phyloP scores from a whole-genome alignment of 2,888 invertebrate genomes.

The Drosophila lutescens region DNA sequence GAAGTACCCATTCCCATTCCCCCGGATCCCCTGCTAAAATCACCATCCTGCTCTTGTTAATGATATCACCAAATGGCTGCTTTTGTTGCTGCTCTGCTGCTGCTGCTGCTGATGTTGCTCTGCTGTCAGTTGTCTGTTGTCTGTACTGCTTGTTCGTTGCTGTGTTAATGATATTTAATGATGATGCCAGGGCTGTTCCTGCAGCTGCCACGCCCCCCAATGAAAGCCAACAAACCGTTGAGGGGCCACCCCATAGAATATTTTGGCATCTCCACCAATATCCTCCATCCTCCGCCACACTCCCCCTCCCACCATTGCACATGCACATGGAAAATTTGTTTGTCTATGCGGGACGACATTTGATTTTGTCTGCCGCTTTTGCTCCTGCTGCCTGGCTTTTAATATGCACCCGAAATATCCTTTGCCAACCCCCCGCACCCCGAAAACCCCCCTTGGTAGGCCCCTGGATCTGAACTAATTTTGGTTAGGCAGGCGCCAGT shows the following conservation, averaged over 20 bases:
- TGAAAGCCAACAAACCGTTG: slow-evolving; percentile 7
- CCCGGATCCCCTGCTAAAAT: slow-evolving; percentile 16
- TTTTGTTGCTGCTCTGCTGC: slow-evolving; percentile 24
- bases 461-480: slow-evolving; percentile 51
- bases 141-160: slow-evolving; percentile 66
- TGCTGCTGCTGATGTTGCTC: slow-evolving; percentile 42
- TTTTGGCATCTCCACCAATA: slow-evolving; percentile 38
- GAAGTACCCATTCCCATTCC: neutral
- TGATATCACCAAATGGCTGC: slow-evolving; percentile 69
- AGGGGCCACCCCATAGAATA: slow-evolving; percentile 25
- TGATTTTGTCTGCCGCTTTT: slow-evolving; percentile 58
- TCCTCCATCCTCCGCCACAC: slow-evolving; percentile 6
- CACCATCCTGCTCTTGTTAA: slow-evolving; percentile 63
- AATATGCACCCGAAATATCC: slow-evolving; percentile 67
- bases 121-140: slow-evolving; percentile 38
- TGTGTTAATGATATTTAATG: slow-evolving; percentile 81
- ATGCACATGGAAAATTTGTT: slow-evolving; percentile 71
- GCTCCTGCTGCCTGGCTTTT: slow-evolving; percentile 55
- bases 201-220: slow-evolving; percentile 17
- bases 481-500: slow-evolving; percentile 69
- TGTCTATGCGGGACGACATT: slow-evolving; percentile 66
- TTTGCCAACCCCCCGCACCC: slow-evolving; percentile 3
- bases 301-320: slow-evolving; percentile 38
- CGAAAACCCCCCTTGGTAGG: slow-evolving; percentile 12
- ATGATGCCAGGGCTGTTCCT: slow-evolving; percentile 63